A percentile compares a stretch with the other conserved stretches of the same genome.
Evolutionary conservation across 2,797 vertebrate genomes (phyloP).

Genomic region (Micromesistius poutassou): DNA sequence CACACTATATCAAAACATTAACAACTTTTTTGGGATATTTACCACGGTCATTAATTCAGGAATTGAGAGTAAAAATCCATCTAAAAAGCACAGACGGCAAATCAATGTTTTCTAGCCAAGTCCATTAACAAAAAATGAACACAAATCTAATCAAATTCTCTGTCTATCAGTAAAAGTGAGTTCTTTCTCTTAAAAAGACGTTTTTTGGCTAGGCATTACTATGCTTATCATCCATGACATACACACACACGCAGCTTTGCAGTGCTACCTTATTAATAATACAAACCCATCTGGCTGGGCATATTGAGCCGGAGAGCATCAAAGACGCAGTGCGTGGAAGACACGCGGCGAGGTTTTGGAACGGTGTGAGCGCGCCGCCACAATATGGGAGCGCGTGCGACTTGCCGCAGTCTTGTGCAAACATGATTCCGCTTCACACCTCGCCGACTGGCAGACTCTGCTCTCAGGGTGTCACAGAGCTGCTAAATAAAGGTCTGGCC

Average conservation of each 20-base stretch:
- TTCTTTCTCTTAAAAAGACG: neutral
- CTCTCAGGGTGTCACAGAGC: constrained; percentile 39
- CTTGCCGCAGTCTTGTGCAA: constrained; percentile 56
- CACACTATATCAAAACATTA: too few relatives aligned
- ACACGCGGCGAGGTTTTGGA: too few relatives aligned
- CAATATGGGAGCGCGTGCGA: constrained; percentile 64
- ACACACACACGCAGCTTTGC: constrained; percentile 5
- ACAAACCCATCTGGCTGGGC: too few relatives aligned
- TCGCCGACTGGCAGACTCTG: constrained; percentile 63
- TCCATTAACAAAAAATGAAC: neutral
- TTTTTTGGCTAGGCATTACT: neutral
- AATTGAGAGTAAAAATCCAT: neutral
- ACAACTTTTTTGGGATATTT: too few relatives aligned
- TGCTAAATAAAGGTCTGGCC: constrained; percentile 48
- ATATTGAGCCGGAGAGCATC: too few relatives aligned
- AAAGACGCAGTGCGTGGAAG: constrained; percentile 24
- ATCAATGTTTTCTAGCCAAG: neutral
- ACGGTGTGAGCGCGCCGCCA: too few relatives aligned
- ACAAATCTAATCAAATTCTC: neutral
- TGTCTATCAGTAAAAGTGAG: neutral
- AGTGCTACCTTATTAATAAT: too few relatives aligned
- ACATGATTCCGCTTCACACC: constrained; percentile 68
- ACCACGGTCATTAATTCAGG: neutral
- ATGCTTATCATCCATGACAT: neutral
- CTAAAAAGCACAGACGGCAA: neutral